phyloP scores from a whole-genome alignment of 2,888 invertebrate genomes.

The Rhingia rostrata region DNA sequence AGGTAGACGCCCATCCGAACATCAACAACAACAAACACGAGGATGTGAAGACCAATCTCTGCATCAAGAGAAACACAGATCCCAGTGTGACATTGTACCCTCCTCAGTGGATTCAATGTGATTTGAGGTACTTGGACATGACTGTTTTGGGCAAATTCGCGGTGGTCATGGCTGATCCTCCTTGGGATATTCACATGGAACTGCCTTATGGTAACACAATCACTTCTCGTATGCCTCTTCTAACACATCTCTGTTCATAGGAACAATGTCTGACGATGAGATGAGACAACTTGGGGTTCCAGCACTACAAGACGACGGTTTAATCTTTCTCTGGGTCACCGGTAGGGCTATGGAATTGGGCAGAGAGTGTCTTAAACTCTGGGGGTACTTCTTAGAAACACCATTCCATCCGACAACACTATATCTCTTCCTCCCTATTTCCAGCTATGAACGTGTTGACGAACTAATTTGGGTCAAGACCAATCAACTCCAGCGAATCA shows the following conservation, averaged over 20 bases:
- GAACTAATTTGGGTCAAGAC: constrained; percentile 99
- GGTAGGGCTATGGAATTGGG: constrained; percentile 94
- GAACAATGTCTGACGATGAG: constrained; percentile 98
- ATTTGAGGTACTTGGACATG: constrained; percentile 87
- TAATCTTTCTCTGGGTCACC: constrained; percentile 99
- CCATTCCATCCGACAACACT: background rate
- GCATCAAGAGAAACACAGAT: constrained; percentile 81
- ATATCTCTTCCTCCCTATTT: background rate
- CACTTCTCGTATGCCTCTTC: background rate
- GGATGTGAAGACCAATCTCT: constrained; percentile 81
- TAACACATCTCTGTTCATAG: constrained; percentile 55
- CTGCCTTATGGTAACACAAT: constrained; percentile 91
- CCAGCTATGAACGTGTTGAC: constrained; percentile 93
- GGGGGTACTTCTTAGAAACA: constrained; percentile 86
- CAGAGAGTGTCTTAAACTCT: constrained; percentile 95
- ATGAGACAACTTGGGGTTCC: constrained; percentile 98
- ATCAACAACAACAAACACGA: constrained; percentile 81
- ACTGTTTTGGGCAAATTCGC: constrained; percentile 93
- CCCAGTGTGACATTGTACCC: constrained; percentile 89
- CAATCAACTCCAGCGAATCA: constrained; percentile 97
- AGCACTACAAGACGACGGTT: constrained; percentile 96
- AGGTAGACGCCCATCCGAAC: constrained; percentile 89
- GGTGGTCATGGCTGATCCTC: constrained; percentile 99
- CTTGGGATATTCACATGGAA: constrained; percentile 99
- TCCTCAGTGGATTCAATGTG: constrained; percentile 98